A percentile compares a stretch with the other conserved stretches of the same genome.
Conservation (phyloP, 1,140 invertebrate species). For the Fragariocoptes setiger region DNA sequence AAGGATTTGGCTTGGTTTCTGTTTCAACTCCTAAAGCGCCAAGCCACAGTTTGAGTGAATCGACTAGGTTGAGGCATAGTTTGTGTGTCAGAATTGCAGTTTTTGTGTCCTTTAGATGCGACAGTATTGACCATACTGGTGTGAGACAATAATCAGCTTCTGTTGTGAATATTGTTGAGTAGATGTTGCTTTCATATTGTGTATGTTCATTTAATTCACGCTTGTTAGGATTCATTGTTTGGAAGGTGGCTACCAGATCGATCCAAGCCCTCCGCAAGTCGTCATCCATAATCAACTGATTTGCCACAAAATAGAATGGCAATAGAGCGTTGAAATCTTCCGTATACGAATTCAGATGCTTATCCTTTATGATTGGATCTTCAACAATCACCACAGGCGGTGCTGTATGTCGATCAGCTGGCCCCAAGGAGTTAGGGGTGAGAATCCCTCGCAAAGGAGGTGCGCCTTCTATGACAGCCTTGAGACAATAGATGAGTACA, state of each 20-base stretch:
- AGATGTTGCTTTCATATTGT: constrained; percentile 85
- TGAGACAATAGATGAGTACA: constrained; percentile 69
- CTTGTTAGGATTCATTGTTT: constrained; percentile 85
- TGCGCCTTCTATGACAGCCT: constrained; percentile 41
- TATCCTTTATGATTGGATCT: constrained; percentile 67
- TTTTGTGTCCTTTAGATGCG: constrained; percentile 37
- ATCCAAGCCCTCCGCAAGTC: constrained; percentile 73
- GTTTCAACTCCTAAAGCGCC: constrained; percentile 38
- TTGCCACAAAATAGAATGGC: constrained; percentile 55
- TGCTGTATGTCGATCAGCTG: constrained; percentile 28
- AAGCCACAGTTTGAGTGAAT: constrained; percentile 49
- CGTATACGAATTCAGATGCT: constrained; percentile 88
- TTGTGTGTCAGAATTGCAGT: constrained; percentile 33
- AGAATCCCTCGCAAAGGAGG: background rate
- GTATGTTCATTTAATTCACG: constrained; percentile 57
- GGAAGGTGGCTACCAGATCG: constrained; percentile 61
- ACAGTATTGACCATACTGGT: constrained; percentile 79
- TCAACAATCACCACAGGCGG: constrained; percentile 79
- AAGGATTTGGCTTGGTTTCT: constrained; percentile 36
- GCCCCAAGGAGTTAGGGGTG: constrained; percentile 1
- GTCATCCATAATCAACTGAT: constrained; percentile 55
- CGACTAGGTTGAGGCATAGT: constrained; percentile 35
- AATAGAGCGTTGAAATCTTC: constrained; percentile 91
- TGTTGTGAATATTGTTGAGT: constrained; percentile 82
- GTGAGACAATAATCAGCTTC: constrained; percentile 81